phyloP scores from a whole-genome alignment of 2,888 invertebrate genomes.

The Odontocerum albicorne region DNA sequence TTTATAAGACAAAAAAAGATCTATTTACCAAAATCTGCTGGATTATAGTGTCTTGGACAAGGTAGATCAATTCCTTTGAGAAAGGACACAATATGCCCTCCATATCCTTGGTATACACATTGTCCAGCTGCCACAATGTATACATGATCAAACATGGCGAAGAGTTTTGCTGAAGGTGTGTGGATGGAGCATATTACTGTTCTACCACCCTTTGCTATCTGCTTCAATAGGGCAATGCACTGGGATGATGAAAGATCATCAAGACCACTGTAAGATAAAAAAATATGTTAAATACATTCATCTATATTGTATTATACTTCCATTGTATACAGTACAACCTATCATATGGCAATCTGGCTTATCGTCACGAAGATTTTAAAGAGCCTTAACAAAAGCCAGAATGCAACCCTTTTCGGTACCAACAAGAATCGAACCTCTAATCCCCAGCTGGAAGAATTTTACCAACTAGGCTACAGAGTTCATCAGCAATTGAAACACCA shows the following conservation, averaged over 20 bases:
- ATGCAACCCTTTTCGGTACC: no score
- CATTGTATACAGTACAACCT: background rate
- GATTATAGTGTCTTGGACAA: slow-evolving; percentile 93
- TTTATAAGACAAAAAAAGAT: no score
- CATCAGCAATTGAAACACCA: no score
- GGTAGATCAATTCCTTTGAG: slow-evolving; percentile 73
- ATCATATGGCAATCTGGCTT: no score
- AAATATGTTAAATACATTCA: no score
- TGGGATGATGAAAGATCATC: slow-evolving; percentile 91
- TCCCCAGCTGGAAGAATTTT: no score
- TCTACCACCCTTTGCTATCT: slow-evolving; percentile 81
- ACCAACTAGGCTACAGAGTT: no score
- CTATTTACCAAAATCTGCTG: slow-evolving; percentile 95
- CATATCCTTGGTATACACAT: slow-evolving; percentile 86
- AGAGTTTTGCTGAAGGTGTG: slow-evolving; percentile 92
- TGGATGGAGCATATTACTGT: slow-evolving; percentile 94
- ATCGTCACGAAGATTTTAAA: no score
- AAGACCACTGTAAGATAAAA: slow-evolving; percentile 66
- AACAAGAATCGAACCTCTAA: no score
- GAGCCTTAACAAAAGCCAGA: no score
- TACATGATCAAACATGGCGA: slow-evolving; percentile 88
- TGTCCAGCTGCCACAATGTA: slow-evolving; percentile 88
- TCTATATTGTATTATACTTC: no score
- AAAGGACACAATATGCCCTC: slow-evolving; percentile 79
- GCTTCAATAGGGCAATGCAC: slow-evolving; percentile 82